phyloP scores from a whole-genome alignment of 2,888 invertebrate genomes.

The Scaptomyza flava region DNA sequence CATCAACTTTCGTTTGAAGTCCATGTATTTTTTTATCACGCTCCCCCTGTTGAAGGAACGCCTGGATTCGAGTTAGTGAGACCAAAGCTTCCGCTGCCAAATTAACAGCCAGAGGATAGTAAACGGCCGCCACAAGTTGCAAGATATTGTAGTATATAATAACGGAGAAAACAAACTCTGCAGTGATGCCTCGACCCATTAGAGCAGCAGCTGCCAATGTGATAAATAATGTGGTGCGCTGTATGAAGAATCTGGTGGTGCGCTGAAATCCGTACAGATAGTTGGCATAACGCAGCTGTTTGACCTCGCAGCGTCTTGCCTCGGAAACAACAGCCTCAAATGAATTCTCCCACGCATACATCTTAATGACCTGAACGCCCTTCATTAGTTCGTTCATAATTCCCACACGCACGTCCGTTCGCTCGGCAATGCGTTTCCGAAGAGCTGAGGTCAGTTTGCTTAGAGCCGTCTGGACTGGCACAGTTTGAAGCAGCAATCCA shows the following conservation, averaged over 20 bases:
- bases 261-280: constrained; percentile 88
- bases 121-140: constrained; percentile 87
- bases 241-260: constrained; percentile 91
- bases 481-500: constrained; percentile 90
- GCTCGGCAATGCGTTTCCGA: constrained; percentile 91
- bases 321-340: constrained; percentile 92
- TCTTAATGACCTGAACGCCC: constrained; percentile 97
- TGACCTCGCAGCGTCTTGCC: constrained; percentile 89
- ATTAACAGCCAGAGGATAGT: constrained; percentile 86
- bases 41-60: constrained; percentile 86
- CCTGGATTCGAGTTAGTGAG: constrained; percentile 86
- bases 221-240: constrained; percentile 92
- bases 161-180: constrained; percentile 90
- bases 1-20: constrained; percentile 40
- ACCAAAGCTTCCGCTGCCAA: constrained; percentile 86
- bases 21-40: constrained; percentile 82
- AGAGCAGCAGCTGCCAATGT: constrained; percentile 92
- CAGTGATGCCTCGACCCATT: constrained; percentile 87
- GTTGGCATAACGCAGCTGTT: constrained; percentile 87
- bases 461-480: constrained; percentile 90
- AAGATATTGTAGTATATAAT: constrained; percentile 91
- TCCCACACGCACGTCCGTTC: constrained; percentile 95
- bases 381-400: constrained; percentile 97
- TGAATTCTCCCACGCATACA: constrained; percentile 98
- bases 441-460: constrained; percentile 82